These are phyloP conservation scores for Orgyia antiqua DNA, from an alignment of 2,888 invertebrate species.

Conservation along the genomic window DNA sequence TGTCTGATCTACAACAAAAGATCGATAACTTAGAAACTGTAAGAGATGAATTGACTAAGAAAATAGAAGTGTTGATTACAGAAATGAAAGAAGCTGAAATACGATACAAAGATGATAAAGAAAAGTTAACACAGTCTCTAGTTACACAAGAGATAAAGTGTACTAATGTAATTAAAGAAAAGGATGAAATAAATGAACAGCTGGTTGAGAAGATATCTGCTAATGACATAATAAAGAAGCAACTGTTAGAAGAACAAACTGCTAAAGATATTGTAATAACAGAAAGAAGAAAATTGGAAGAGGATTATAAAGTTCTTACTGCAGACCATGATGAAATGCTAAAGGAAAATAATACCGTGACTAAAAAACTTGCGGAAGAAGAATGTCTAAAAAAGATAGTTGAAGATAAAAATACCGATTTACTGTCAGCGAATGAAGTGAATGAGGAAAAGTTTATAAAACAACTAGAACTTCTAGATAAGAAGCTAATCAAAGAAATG, in stretches of 20 bases:
- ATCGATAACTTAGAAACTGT: conserved; percentile 13
- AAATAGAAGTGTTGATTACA: conserved; percentile 9
- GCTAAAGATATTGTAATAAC: conserved; percentile 20
- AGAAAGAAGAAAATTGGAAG: conserved; percentile 20
- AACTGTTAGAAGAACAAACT: conserved; percentile 16
- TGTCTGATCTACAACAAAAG: conserved; percentile 14
- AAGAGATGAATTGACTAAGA: conserved; percentile 10
- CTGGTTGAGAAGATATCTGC: conserved; percentile 16
- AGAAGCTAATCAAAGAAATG: too few species aligned
- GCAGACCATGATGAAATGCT: neutral
- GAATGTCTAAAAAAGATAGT: neutral
- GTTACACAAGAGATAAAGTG: conserved; percentile 9
- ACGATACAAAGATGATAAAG: conserved; percentile 10
- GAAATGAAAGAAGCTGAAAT: conserved; percentile 9
- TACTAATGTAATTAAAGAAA: conserved; percentile 17
- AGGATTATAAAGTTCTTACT: conserved; percentile 21
- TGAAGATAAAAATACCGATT: neutral
- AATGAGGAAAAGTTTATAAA: too few species aligned
- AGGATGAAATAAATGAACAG: conserved; percentile 13
- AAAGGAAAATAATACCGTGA: neutral
- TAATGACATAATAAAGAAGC: conserved; percentile 17
- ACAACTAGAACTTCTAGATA: too few species aligned
- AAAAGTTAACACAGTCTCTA: conserved; percentile 11
- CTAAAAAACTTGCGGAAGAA: neutral
- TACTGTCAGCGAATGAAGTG: too few species aligned